These are phyloP conservation scores for Megalops cyprinoides DNA, from an alignment of 2,797 vertebrate species.

Conservation along the genomic window DNA sequence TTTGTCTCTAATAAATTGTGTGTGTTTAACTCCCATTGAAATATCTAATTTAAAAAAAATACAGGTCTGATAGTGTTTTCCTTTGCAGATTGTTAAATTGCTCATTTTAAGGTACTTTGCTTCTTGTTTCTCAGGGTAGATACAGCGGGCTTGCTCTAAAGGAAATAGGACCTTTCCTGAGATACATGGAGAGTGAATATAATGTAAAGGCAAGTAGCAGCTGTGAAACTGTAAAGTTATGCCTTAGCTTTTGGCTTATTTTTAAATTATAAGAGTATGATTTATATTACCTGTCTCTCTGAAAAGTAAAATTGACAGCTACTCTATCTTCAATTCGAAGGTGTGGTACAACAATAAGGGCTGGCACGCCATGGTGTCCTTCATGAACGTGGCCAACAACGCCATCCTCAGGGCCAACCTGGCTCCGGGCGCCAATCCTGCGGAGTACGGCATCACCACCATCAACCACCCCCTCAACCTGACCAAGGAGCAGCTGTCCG, in stretches of 20 bases:
- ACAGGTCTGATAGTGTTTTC: conserved; percentile 29
- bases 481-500: conserved; percentile 96
- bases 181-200: conserved; percentile 92
- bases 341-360: conserved; percentile 99
- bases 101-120: background rate
- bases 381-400: conserved; percentile 92
- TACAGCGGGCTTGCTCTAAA: conserved; percentile 65
- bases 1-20: conserved; percentile 46
- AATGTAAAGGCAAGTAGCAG: conserved; percentile 86
- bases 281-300: too few species aligned
- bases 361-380: conserved; percentile 93
- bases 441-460: conserved; percentile 84
- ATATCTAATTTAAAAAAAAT: background rate
- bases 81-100: background rate
- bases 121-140: conserved; percentile 60
- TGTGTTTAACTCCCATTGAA: background rate
- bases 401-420: conserved; percentile 88
- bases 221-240: background rate
- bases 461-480: conserved; percentile 95
- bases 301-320: background rate
- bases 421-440: conserved; percentile 68
- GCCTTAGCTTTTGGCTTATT: background rate
- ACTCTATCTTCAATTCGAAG: conserved; percentile 60
- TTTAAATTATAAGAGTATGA: background rate
- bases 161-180: conserved; percentile 84